Conservation (phyloP, 92 coral and sea anemone species). For the Epizoanthus ramosus region DNA sequence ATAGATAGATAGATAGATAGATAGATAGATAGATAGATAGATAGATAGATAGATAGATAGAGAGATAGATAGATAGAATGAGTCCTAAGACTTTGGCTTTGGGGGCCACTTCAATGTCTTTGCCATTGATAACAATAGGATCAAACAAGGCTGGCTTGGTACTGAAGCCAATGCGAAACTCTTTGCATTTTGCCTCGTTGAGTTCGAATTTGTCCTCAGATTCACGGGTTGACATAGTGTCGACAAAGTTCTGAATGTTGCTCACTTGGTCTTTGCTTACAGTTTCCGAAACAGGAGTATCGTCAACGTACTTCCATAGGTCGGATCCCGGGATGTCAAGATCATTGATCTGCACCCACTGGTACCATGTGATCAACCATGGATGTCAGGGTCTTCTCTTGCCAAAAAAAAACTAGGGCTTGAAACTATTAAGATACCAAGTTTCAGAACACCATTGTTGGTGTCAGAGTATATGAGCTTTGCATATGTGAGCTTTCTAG, state of each 20-base stretch:
- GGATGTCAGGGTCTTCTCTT: no score
- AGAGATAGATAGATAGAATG: no score
- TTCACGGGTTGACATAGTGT: conserved; percentile 25
- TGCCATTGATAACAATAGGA: conserved; percentile 16
- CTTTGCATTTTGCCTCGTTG: conserved; percentile 35
- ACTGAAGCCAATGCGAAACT: not conserved
- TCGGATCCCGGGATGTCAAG: conserved; percentile 38
- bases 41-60: no score
- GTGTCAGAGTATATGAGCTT: no score
- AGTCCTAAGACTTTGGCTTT: conserved; percentile 31
- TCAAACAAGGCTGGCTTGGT: conserved; percentile 2
- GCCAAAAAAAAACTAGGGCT: no score
- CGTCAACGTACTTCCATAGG: conserved; percentile 43
- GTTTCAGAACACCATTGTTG: no score
- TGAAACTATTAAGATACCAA: no score
- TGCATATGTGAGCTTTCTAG: no score
- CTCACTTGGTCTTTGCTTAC: no score
- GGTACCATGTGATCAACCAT: no score
- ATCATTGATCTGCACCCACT: not conserved
- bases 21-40: no score
- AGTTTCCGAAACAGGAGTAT: conserved; percentile 18
- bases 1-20: no score
- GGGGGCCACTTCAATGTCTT: conserved; percentile 10
- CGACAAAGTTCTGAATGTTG: not conserved
- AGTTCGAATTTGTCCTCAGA: conserved; percentile 30